Conservation (phyloP, 2,797 vertebrate genomes). For the Pyrrhura leucotis region DNA sequence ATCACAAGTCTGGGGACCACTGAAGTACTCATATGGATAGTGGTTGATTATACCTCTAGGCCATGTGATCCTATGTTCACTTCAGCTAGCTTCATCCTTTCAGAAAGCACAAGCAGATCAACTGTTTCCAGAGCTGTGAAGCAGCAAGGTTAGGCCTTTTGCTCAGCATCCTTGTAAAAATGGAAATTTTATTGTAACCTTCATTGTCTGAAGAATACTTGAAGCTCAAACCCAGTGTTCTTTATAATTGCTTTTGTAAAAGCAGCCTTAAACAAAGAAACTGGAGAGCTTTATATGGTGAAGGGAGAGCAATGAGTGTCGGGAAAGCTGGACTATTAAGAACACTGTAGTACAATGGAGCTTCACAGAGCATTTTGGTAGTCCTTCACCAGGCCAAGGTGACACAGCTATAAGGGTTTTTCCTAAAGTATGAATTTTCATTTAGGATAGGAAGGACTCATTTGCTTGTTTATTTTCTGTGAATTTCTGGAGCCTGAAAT, state of each 20-base stretch:
- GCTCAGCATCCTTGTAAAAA: neutral
- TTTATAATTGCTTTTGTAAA: conserved; percentile 40
- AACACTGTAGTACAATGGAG: neutral
- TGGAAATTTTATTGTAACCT: conserved; percentile 28
- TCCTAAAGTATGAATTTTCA: neutral
- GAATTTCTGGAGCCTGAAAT: neutral
- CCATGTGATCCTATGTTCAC: neutral
- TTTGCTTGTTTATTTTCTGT: neutral
- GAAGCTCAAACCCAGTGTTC: neutral
- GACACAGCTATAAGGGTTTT: neutral
- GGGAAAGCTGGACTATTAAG: neutral
- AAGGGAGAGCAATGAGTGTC: neutral
- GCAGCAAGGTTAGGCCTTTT: conserved; percentile 20
- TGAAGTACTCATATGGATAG: neutral
- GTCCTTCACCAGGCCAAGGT: conserved; percentile 9
- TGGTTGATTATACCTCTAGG: neutral
- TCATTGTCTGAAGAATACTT: neutral
- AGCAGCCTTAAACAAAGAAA: conserved; percentile 14
- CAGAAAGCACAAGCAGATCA: neutral
- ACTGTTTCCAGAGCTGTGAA: conserved; percentile 19
- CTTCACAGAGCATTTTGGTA: neutral
- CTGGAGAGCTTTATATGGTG: neutral
- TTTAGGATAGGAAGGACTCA: neutral
- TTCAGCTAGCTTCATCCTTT: neutral
- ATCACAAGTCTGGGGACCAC: neutral